A percentile compares a stretch with the other conserved stretches of the same genome.
Conservation (phyloP, 1,140 invertebrate genomes). For the Drosophila rufa region DNA sequence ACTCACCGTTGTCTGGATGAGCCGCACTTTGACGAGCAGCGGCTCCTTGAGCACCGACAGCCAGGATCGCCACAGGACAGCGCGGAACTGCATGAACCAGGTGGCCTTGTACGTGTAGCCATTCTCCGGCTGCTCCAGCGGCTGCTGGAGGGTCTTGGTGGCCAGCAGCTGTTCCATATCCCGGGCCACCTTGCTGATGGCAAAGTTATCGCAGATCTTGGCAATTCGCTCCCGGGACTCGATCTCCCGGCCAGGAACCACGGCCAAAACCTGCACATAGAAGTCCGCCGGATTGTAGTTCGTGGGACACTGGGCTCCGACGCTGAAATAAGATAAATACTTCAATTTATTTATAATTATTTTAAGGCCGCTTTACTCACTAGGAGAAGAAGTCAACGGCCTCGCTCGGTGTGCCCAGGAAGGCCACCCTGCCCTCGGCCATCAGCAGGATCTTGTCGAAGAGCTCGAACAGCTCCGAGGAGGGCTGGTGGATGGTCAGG, state of each 20-base stretch:
- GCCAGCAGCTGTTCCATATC: conserved; percentile 85
- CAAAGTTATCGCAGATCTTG: conserved; percentile 92
- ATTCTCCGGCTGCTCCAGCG: conserved; percentile 82
- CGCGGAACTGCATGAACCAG: conserved; percentile 95
- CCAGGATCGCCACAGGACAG: conserved; percentile 96
- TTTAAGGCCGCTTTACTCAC: conserved; percentile 86
- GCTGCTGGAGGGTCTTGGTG: conserved; percentile 78
- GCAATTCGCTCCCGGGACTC: conserved; percentile 91
- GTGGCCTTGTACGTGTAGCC: conserved; percentile 90
- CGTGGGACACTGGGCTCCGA: conserved; percentile 91
- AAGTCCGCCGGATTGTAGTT: conserved; percentile 99
- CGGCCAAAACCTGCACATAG: conserved; percentile 95
- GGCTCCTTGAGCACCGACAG: conserved; percentile 95
- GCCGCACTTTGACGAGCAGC: conserved; percentile 93
- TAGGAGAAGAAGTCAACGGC: conserved; percentile 93
- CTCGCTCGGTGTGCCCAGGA: conserved; percentile 92
- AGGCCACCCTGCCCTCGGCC: conserved; percentile 96
- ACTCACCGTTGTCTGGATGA: conserved; percentile 95
- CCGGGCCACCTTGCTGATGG: conserved; percentile 86
- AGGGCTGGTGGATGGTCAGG: conserved; percentile 98
- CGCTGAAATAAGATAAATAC: conserved; percentile 84
- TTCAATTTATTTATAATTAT: not conserved
- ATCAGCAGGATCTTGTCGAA: conserved; percentile 96
- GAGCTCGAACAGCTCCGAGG: conserved; percentile 95
- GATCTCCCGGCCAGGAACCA: conserved; percentile 93